A percentile compares a stretch with the other conserved stretches of the same genome.
phyloP scores from a whole-genome alignment of 1,140 invertebrate species.

The Ptiloglossa arizonensis region DNA sequence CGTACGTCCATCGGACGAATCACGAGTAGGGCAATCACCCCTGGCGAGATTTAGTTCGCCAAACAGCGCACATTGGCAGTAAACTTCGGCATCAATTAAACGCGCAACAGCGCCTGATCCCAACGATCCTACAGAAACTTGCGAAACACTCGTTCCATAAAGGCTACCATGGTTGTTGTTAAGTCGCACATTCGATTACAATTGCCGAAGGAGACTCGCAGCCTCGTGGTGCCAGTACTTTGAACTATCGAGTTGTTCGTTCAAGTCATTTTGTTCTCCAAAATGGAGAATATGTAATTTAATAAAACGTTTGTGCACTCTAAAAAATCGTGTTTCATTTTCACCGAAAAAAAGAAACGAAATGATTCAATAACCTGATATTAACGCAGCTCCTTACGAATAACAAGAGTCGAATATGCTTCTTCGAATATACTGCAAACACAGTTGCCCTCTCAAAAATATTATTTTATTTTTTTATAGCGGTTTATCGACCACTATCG shows the following conservation, averaged over 20 bases:
- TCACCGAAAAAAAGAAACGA: no score
- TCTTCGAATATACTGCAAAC: no score
- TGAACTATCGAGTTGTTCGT: no score
- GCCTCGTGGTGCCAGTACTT: neutral
- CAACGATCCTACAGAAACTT: conserved; percentile 17
- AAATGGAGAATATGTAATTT: no score
- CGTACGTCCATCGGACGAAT: neutral
- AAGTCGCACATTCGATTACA: conserved; percentile 41
- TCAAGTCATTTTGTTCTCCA: no score
- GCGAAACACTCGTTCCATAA: conserved; percentile 12
- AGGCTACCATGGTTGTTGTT: conserved; percentile 8
- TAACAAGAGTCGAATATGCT: no score
- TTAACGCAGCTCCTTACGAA: neutral
- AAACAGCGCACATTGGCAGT: neutral
- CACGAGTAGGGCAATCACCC: neutral
- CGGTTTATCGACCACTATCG: no score
- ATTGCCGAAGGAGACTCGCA: conserved; percentile 4
- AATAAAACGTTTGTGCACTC: no score
- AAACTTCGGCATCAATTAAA: conserved; percentile 14
- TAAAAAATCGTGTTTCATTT: no score
- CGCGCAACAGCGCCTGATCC: neutral
- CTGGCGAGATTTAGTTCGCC: neutral
- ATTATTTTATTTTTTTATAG: no score
- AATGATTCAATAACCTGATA: no score
- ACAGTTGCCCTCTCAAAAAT: no score